phyloP scores from a whole-genome alignment of 2,888 invertebrate species.

The Pantelozetes paolii region DNA sequence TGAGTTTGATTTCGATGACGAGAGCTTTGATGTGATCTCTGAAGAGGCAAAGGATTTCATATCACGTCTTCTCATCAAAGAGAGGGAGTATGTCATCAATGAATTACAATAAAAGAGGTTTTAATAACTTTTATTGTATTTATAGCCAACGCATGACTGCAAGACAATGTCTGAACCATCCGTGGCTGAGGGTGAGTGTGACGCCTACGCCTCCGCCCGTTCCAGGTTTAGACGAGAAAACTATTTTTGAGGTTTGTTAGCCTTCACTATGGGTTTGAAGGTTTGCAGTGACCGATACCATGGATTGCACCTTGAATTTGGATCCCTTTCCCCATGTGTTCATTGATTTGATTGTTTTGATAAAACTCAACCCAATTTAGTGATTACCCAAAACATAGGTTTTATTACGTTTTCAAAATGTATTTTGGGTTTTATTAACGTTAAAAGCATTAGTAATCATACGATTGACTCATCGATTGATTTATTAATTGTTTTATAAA shows the following conservation, averaged over 20 bases:
- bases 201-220: constrained; percentile 25
- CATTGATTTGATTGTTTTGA: too few species aligned
- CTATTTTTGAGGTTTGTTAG: constrained; percentile 14
- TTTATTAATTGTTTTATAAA: too few species aligned
- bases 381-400: too few species aligned
- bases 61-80: constrained; percentile 79
- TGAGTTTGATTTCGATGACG: constrained; percentile 95
- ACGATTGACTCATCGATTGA: too few species aligned
- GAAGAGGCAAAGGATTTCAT: constrained; percentile 95
- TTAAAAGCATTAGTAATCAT: too few species aligned
- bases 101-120: not conserved
- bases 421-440: too few species aligned
- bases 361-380: too few species aligned
- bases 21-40: constrained; percentile 90
- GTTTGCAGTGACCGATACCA: constrained; percentile 56
- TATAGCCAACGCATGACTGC: constrained; percentile 76
- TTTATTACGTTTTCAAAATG: too few species aligned
- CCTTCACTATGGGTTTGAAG: constrained; percentile 4
- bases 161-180: constrained; percentile 75
- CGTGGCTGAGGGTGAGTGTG: constrained; percentile 64
- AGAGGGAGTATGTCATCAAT: constrained; percentile 70
- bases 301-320: constrained; percentile 48
- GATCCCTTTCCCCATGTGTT: not conserved
- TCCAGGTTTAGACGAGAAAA: constrained; percentile 25
- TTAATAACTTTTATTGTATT: not conserved